Conservation (phyloP, 1,140 invertebrate species). For the Capitella teleta region DNA sequence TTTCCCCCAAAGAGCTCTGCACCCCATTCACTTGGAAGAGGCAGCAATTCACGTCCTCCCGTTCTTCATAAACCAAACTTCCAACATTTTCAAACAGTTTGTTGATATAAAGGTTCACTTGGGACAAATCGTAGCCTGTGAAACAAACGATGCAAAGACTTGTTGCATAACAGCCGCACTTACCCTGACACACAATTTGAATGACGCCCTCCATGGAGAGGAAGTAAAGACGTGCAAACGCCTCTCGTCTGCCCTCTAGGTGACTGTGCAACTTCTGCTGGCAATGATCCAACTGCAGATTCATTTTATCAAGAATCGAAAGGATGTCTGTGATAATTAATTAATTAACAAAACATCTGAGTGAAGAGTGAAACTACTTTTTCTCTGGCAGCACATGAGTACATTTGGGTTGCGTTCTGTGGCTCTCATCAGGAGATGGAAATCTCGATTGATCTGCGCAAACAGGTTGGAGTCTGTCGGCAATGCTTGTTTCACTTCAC, state of each 20-base stretch:
- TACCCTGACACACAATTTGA: slow-evolving; percentile 38
- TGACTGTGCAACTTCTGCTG: slow-evolving; percentile 28
- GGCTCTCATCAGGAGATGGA: slow-evolving; percentile 36
- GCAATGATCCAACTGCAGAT: slow-evolving; percentile 26
- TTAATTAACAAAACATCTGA: neutral
- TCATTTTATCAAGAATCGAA: slow-evolving; percentile 36
- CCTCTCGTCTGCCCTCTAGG: slow-evolving; percentile 29
- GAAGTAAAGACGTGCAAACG: slow-evolving; percentile 39
- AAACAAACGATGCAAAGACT: too few species aligned
- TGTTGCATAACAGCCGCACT: too few species aligned
- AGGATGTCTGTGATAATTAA: slow-evolving; percentile 26
- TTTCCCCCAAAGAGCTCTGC: slow-evolving; percentile 28
- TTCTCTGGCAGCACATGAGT: slow-evolving; percentile 39
- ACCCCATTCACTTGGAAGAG: slow-evolving; percentile 32
- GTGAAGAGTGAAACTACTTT: slow-evolving; percentile 27
- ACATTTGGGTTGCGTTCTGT: slow-evolving; percentile 42
- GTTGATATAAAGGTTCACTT: slow-evolving; percentile 36
- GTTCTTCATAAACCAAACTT: slow-evolving; percentile 27
- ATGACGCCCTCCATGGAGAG: slow-evolving; percentile 38
- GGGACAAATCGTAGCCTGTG: slow-evolving; percentile 34
- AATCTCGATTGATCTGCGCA: slow-evolving; percentile 33
- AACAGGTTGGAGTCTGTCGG: slow-evolving; percentile 35
- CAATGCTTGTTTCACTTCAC: slow-evolving; percentile 30
- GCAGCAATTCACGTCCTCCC: slow-evolving; percentile 25
- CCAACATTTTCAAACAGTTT: slow-evolving; percentile 39